These are phyloP conservation scores for Anguilla rostrata DNA, from an alignment of 2,113 vertebrate species.

Conservation along the genomic window DNA sequence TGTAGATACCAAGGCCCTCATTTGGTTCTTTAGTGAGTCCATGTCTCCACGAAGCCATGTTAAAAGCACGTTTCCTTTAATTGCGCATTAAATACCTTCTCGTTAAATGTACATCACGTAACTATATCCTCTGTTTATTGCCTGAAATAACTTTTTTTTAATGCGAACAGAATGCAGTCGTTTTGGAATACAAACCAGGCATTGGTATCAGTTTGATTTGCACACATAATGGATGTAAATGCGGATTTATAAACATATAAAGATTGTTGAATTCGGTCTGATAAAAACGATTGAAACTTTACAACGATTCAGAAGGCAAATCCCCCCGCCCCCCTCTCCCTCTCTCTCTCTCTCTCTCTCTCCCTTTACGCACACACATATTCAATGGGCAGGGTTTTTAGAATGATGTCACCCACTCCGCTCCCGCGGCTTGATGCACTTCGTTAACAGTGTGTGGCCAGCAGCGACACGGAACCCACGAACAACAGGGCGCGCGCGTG, in stretches of 20 bases:
- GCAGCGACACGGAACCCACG: slow-evolving; percentile 32
- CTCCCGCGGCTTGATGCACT: slow-evolving; percentile 49
- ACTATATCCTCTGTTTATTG: not conserved
- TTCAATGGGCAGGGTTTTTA: slow-evolving; percentile 55
- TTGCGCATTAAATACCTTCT: not conserved
- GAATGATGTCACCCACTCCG: slow-evolving; percentile 61
- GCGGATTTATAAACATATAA: not conserved
- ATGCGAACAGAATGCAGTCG: not conserved
- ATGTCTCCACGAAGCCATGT: not conserved
- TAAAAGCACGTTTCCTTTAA: not conserved
- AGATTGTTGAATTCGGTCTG: too few relatives aligned
- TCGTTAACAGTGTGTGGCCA: slow-evolving; percentile 35
- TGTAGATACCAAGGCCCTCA: too few relatives aligned
- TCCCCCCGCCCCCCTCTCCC: not conserved
- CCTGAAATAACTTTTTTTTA: too few relatives aligned
- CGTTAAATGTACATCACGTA: not conserved
- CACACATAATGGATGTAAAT: not conserved
- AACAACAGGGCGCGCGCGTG: slow-evolving; percentile 24
- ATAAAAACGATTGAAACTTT: too few relatives aligned
- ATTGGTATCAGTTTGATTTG: not conserved
- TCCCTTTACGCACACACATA: slow-evolving; percentile 26
- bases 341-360: slow-evolving; percentile 9
- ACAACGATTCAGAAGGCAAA: too few relatives aligned
- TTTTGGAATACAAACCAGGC: not conserved
- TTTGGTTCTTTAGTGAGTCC: not conserved